phyloP scores from a whole-genome alignment of 2,888 invertebrate species.

The Euzophera pinguis region DNA sequence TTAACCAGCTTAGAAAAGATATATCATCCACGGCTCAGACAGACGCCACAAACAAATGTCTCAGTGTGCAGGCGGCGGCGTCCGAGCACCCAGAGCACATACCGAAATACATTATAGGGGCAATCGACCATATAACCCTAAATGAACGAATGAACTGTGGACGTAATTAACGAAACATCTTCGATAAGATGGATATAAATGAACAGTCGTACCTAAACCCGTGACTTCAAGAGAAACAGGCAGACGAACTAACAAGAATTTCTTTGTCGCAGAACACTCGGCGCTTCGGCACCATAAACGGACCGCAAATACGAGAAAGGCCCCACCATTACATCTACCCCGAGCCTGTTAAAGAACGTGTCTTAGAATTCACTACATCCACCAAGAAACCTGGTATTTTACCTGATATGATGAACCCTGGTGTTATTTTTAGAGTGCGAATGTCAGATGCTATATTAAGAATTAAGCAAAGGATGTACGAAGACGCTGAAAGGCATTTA shows the following conservation, averaged over 20 bases:
- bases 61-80: no score
- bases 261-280: slow-evolving; percentile 53
- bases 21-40: no score
- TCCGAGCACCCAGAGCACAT: no score
- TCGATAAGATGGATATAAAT: no score
- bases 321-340: slow-evolving; percentile 70
- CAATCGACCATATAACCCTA: no score
- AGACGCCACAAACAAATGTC: no score
- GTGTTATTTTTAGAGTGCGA: slow-evolving; percentile 65
- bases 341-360: slow-evolving; percentile 62
- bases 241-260: slow-evolving; percentile 19
- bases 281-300: slow-evolving; percentile 50
- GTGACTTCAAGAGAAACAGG: background rate
- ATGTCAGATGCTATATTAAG: slow-evolving; percentile 71
- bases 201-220: no score
- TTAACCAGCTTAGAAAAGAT: no score
- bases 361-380: slow-evolving; percentile 58
- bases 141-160: no score
- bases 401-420: slow-evolving; percentile 71
- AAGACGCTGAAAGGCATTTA: slow-evolving; percentile 67
- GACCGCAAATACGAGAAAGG: slow-evolving; percentile 61
- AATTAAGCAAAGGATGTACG: slow-evolving; percentile 72
- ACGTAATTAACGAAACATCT: no score
- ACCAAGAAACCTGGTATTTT: slow-evolving; percentile 60
- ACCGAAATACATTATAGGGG: no score